Conservation (phyloP, 2,113 vertebrate species). For the Tylochromis polylepis region DNA sequence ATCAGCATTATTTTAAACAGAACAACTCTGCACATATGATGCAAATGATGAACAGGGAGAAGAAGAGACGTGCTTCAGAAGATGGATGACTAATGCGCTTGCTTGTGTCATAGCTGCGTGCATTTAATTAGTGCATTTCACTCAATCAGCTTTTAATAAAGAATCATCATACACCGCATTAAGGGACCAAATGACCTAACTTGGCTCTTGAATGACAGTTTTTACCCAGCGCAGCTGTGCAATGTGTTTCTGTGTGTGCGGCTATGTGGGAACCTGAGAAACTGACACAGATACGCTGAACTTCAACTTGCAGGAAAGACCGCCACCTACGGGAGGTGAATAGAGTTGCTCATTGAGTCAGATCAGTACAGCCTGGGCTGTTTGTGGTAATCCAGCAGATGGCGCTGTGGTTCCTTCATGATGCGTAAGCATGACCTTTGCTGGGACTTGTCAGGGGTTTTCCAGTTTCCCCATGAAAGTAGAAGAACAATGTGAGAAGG, state of each 20-base stretch:
- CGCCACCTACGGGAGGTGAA: background rate
- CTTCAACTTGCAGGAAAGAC: background rate
- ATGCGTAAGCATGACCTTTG: background rate
- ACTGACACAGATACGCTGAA: background rate
- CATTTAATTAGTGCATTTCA: background rate
- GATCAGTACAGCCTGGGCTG: background rate
- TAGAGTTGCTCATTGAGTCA: background rate
- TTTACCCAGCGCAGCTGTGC: slow-evolving; percentile 32
- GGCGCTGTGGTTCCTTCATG: slow-evolving; percentile 11
- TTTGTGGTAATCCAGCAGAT: slow-evolving; percentile 23
- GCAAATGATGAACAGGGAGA: background rate
- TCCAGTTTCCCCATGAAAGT: slow-evolving; percentile 31
- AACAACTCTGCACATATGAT: background rate
- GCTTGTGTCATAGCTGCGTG: background rate
- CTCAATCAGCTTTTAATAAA: background rate
- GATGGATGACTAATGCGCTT: background rate
- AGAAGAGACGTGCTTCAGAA: background rate
- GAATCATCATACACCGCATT: background rate
- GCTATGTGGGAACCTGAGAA: slow-evolving; percentile 12
- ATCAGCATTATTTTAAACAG: background rate
- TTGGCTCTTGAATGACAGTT: background rate
- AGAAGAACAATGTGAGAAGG: background rate
- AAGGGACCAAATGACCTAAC: background rate
- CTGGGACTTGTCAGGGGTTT: background rate
- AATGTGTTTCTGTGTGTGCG: background rate